These are phyloP conservation scores for Pseudois nayaur DNA, from an alignment of 2,113 vertebrate species.

Conservation along the genomic window DNA sequence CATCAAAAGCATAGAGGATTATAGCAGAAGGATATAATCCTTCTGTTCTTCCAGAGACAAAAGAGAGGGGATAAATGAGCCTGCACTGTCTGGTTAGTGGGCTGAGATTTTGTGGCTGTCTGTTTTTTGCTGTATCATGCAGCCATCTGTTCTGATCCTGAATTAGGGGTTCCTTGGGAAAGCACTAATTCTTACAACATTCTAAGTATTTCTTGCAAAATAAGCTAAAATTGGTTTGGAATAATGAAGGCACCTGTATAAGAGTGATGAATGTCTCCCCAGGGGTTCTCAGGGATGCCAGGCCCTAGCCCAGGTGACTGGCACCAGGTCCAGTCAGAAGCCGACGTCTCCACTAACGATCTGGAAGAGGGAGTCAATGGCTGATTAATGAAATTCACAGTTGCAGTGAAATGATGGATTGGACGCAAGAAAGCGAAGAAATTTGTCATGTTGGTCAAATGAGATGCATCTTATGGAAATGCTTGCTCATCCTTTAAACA, in stretches of 20 bases:
- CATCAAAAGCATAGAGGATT: background rate
- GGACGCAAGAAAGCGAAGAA: slow-evolving; percentile 26
- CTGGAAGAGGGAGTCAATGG: background rate
- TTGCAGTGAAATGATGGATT: slow-evolving; percentile 1
- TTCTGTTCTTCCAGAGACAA: background rate
- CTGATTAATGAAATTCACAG: slow-evolving; percentile 42
- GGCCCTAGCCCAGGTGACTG: background rate
- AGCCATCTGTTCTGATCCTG: background rate
- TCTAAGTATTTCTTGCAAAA: slow-evolving; percentile 12
- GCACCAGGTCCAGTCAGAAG: background rate
- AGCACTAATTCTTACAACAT: slow-evolving; percentile 11
- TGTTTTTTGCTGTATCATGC: background rate
- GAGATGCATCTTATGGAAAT: slow-evolving; percentile 9
- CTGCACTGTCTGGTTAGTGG: background rate
- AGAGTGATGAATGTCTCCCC: background rate
- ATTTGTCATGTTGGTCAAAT: background rate
- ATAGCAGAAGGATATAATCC: background rate
- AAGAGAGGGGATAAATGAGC: background rate
- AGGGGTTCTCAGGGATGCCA: background rate
- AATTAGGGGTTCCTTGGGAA: background rate
- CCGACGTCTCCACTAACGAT: slow-evolving; percentile 23
- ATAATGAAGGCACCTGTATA: background rate
- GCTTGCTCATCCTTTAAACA: background rate
- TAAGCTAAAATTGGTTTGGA: background rate
- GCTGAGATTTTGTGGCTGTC: background rate